These are phyloP conservation scores for Heteractis magnifica DNA, from an alignment of 92 coral and sea anemone species.

Conservation along the genomic window DNA sequence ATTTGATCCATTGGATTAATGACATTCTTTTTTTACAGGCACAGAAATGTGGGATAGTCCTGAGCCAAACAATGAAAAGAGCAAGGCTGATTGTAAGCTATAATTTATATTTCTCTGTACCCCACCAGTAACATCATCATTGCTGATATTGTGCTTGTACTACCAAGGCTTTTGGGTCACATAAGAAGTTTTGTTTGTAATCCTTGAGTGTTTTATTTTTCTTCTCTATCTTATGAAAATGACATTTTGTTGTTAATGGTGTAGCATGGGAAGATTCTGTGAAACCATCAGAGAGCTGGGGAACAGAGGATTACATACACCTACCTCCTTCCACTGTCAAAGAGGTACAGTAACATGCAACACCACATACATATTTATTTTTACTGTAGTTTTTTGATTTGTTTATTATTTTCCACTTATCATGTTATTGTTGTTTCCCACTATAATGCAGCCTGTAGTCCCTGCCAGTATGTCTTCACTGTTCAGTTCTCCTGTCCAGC, in stretches of 20 bases:
- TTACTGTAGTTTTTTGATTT: neutral
- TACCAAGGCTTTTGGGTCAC: too few relatives aligned
- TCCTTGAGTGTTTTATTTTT: too few relatives aligned
- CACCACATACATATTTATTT: neutral
- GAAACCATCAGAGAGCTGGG: constrained; percentile 76
- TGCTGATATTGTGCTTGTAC: neutral
- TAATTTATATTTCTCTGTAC: neutral
- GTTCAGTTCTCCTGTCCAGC: constrained; percentile 43
- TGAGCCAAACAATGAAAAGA: constrained; percentile 33
- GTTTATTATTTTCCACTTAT: neutral
- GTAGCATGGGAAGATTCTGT: constrained; percentile 44
- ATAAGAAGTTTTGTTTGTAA: too few relatives aligned
- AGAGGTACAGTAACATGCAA: constrained; percentile 36
- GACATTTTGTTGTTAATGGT: neutral
- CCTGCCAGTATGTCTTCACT: constrained; percentile 48
- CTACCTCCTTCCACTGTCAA: constrained; percentile 27
- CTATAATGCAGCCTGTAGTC: constrained; percentile 13
- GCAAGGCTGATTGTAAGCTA: constrained; percentile 57
- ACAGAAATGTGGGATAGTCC: constrained; percentile 72
- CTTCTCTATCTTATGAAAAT: neutral
- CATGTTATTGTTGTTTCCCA: too few relatives aligned
- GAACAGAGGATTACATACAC: constrained; percentile 63
- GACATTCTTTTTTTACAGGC: constrained; percentile 35
- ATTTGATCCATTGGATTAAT: neutral
- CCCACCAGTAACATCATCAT: neutral